phyloP scores from a whole-genome alignment of 64 coral and sea anemone genomes.

The Porites australiensis region DNA sequence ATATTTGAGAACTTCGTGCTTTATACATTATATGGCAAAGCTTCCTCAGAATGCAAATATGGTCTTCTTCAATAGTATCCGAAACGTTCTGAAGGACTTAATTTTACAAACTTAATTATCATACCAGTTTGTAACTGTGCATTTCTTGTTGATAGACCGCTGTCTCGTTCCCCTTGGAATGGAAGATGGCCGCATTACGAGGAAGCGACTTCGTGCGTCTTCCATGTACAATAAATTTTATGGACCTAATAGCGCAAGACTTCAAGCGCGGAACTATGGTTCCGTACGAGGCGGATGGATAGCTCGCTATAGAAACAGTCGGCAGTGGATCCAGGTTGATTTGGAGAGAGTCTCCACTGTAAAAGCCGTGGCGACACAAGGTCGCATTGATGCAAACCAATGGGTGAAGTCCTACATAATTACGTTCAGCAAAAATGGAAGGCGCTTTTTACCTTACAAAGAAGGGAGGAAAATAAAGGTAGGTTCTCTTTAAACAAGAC shows the following conservation, averaged over 20 bases:
- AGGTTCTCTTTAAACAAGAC: not conserved
- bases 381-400: constrained; percentile 46
- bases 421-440: constrained; percentile 61
- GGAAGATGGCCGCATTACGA: constrained; percentile 55
- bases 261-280: constrained; percentile 36
- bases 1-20: no score
- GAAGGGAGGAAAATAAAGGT: constrained; percentile 10
- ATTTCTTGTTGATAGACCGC: not conserved
- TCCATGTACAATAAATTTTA: constrained; percentile 52
- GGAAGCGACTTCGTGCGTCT: constrained; percentile 60
- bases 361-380: constrained; percentile 70
- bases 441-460: constrained; percentile 33
- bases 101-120: not conserved
- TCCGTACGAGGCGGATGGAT: constrained; percentile 54
- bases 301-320: constrained; percentile 61
- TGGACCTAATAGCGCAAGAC: constrained; percentile 45
- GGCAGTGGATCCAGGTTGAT: constrained; percentile 81
- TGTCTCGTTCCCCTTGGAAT: constrained; percentile 70
- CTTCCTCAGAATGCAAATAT: no score
- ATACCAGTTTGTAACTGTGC: not conserved
- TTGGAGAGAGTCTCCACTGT: constrained; percentile 46
- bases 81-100: no score
- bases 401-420: constrained; percentile 76
- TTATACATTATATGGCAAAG: not conserved
- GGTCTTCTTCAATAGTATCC: no score